Base-by-base conservation (phyloP, 2,888 invertebrate species). In the Tricholauxania praeusta region DNA sequence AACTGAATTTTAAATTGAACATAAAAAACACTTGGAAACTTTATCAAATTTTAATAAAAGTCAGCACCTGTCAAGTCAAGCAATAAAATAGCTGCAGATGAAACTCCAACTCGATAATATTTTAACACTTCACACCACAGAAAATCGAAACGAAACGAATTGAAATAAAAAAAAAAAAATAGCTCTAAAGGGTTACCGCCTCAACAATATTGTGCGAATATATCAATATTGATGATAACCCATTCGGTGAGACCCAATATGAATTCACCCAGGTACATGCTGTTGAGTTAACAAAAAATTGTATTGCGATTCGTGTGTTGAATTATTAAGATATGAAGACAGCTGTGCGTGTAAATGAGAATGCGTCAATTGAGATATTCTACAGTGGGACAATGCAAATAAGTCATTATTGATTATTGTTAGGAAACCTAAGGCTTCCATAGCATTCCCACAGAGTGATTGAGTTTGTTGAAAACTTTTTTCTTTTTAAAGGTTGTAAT, bases 41-140 rank as follows among this genome's bases (percentile, higher is more conserved):
- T 28, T 59, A 60, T 60, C 28, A 59, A 69, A 59, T 17, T 69
- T 60, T 49, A 69, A 69, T 69, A 69, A 69, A 59, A 59, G 51
- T 59, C 68, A 69, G 28, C 60, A 69, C 49, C 68, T 69, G 68
- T 22, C 59, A 48, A 22, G 3, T 48, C 57, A 57, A n/a, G 48
- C 19, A 69, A 69, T 69, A 51, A 60, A 60, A 47, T 39, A n/a
- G n/a, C 8, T 32, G 32, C 28, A 32, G 32, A 15, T 15, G 32
- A 62, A 32, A 47, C 22, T 22, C 57, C 22, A 57, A 57, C 28
- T 57, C 57, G 19, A 57, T 57, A 57, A 28, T 57, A 57, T 57
- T 57, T 57, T 19, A 57, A 28, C 57, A 57, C 57, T 57, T 22
- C 22, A 28, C 28, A 19, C 51, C 32, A 51, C 62, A 28, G 17